Evolutionary conservation across 30 jellyfish, hydroid and myxozoan species (phyloP).

Genomic region (Cassiopea xamachana): DNA sequence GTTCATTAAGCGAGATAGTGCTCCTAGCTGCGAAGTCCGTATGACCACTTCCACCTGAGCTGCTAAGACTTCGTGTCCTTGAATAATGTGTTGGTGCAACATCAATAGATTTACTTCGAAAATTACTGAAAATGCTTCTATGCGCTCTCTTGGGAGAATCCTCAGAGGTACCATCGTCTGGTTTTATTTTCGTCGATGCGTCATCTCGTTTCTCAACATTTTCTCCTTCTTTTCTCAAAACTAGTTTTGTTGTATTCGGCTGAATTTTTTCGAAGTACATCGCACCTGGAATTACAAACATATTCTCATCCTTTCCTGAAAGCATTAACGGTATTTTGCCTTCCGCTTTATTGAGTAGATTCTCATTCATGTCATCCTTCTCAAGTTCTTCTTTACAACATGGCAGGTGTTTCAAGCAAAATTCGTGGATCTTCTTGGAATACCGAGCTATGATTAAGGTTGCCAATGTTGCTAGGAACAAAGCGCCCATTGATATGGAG

Average conservation of each 20-base stretch:
- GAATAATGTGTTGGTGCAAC: neutral
- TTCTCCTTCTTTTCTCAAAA: neutral
- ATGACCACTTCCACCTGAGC: neutral
- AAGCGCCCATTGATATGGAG: conserved; percentile 57
- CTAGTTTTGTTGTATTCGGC: conserved; percentile 1
- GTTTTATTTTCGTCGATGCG: neutral
- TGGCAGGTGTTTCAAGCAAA: conserved; percentile 8
- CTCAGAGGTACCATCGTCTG: neutral
- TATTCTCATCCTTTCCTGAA: conserved; percentile 22
- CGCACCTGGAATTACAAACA: conserved; percentile 52
- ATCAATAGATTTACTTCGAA: neutral
- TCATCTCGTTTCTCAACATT: neutral
- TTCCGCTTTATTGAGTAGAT: neutral
- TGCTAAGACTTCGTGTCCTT: neutral
- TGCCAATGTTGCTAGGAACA: conserved; percentile 51
- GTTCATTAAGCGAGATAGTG: neutral
- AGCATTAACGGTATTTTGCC: conserved; percentile 64
- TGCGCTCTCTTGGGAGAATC: neutral
- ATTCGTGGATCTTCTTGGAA: conserved; percentile 19
- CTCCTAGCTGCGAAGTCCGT: neutral
- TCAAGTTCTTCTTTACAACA: conserved; percentile 7
- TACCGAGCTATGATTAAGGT: conserved; percentile 69
- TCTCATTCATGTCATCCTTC: conserved; percentile 16
- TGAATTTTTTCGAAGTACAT: conserved; percentile 31
- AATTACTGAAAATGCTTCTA: neutral